These are phyloP conservation scores for Neofelis nebulosa DNA, from an alignment of 2,113 vertebrate genomes.

Conservation along the genomic window DNA sequence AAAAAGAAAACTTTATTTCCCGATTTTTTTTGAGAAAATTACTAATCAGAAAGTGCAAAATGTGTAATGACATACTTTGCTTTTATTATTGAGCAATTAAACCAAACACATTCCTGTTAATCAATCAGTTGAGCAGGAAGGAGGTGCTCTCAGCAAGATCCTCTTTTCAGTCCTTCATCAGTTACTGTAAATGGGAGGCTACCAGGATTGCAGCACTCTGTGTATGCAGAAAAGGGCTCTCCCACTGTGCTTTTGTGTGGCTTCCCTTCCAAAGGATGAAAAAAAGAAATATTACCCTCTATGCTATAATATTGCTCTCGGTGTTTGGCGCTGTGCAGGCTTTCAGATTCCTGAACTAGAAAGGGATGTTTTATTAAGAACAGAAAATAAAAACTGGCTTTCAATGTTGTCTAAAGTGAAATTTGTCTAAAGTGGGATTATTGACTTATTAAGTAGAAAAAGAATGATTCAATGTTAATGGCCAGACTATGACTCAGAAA, in stretches of 20 bases:
- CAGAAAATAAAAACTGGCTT: background rate
- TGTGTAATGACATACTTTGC: slow-evolving; percentile 68
- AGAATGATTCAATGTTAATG: background rate
- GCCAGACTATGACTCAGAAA: background rate
- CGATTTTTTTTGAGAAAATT: slow-evolving; percentile 12
- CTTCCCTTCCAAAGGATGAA: slow-evolving; percentile 61
- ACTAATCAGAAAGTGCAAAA: slow-evolving; percentile 11
- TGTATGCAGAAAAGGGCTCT: slow-evolving; percentile 48
- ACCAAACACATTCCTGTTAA: slow-evolving; percentile 57
- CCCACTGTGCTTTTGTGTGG: slow-evolving; percentile 66
- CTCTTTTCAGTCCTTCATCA: slow-evolving; percentile 49
- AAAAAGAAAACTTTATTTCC: background rate
- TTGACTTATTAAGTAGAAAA: background rate
- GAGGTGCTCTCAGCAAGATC: slow-evolving; percentile 72
- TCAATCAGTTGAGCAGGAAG: slow-evolving; percentile 48
- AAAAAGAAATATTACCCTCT: background rate
- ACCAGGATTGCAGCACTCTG: background rate
- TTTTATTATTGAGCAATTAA: slow-evolving; percentile 69
- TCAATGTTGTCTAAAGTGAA: slow-evolving; percentile 15
- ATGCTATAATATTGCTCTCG: background rate
- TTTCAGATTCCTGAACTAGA: slow-evolving; percentile 34
- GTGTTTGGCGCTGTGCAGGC: background rate
- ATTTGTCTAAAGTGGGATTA: slow-evolving; percentile 28
- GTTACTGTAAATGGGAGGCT: slow-evolving; percentile 73
- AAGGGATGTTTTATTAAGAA: background rate